Evolutionary conservation across 2,888 invertebrate genomes (phyloP), one percentile per base, ranked within the genome.

Genomic region (Melanargia galathea): DNA sequence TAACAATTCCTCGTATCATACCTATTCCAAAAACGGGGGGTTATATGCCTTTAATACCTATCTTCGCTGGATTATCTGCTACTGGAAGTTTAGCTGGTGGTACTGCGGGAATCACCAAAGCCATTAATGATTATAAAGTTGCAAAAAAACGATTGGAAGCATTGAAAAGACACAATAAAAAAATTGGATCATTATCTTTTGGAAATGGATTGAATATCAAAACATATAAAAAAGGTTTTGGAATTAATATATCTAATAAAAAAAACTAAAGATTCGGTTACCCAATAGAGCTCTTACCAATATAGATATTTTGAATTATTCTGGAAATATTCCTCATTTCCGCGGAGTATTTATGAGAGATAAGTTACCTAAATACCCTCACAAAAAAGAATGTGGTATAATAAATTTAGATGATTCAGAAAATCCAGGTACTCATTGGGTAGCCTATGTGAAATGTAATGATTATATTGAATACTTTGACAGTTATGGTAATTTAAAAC

Each of bases 1-100:
- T 38, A 10, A 38, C 3, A 11, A 38, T 38, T 13, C 38, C 38
- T 1, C 38, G 38, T 38, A 68, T 81, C 45, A 79, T 80, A 48
- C 75, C 76, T 20, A 43, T 82, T 30, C 79, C 81, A 18, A 81
- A 82, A 73, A 66, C 65, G 45, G 80, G 81, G 10, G 81, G 83
- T 48, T 65, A 80, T 30, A 63, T 78, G 62, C 79, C 77, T 10
- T 65, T 81, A 33, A 70, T 82, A n/a, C 79, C 80, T 2, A 69
- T 83, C 24, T 79, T 82, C 73, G 79, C 81, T 0, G 79, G 77
- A 18, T 64, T 82, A 43, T 70, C 73, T 20, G 81, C 82, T 16
- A 24, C 75, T 11, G 83, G 81, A 1, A 70, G 75, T 40, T 68
- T 82, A 64, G 73, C 75, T n/a, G 81, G 82, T 33, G 80, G 81